A percentile compares a stretch with the other conserved stretches of the same genome.
phyloP scores from a whole-genome alignment of 1,140 invertebrate genomes.

The Mycetomoellerius zeteki region DNA sequence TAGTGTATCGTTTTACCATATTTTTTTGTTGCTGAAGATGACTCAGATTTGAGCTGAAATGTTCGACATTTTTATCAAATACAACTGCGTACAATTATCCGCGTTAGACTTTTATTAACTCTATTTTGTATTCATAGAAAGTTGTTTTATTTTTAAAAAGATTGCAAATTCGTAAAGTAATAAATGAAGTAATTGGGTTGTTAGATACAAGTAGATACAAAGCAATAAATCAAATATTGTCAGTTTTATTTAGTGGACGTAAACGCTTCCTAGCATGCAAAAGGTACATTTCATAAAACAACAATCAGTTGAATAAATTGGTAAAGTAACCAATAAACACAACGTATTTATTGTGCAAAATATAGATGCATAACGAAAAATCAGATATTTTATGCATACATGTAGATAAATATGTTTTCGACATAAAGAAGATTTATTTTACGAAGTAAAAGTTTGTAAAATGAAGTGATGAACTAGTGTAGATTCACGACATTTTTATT shows the following conservation, averaged over 20 bases:
- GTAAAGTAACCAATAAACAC: neutral
- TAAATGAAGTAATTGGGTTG: slow-evolving; percentile 19
- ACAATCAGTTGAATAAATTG: slow-evolving; percentile 32
- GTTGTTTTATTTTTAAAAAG: neutral
- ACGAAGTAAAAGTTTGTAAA: slow-evolving; percentile 7
- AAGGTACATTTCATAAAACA: slow-evolving; percentile 28
- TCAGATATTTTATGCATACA: slow-evolving; percentile 8
- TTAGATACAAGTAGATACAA: neutral
- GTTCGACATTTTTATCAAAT: too few relatives aligned
- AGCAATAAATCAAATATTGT: slow-evolving; percentile 30
- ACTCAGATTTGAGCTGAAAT: too few relatives aligned
- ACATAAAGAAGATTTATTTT: slow-evolving; percentile 8
- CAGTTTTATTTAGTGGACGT: neutral
- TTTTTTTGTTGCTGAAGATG: too few relatives aligned
- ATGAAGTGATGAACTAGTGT: neutral
- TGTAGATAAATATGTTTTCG: neutral
- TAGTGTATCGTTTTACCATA: too few relatives aligned
- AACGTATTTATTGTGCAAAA: neutral
- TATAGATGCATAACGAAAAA: neutral
- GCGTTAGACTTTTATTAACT: too few relatives aligned
- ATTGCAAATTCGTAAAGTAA: neutral
- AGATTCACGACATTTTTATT: neutral
- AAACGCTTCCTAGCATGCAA: neutral
- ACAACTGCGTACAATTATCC: too few relatives aligned
- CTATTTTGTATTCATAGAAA: neutral